Percentiles rank a stretch among this genome's conserved stretches.
Evolutionary conservation across 2,797 vertebrate genomes (phyloP).

Genomic region (Acrocephalus scirpaceus): DNA sequence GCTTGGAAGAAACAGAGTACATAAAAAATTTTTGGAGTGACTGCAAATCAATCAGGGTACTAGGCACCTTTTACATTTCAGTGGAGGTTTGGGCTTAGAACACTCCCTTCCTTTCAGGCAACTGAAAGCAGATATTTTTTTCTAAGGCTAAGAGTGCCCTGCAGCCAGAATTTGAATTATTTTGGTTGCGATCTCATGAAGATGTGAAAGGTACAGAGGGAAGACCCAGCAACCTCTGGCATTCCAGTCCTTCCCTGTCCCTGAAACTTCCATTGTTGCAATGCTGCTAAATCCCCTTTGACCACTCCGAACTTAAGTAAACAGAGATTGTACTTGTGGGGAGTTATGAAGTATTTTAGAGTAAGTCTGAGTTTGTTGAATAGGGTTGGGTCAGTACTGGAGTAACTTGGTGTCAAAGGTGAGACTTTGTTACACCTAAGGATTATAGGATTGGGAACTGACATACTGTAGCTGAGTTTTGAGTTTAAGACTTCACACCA

Average conservation of each 20-base stretch:
- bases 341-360: not conserved
- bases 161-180: not conserved
- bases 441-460: not conserved
- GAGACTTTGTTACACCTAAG: not conserved
- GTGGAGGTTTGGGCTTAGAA: not conserved
- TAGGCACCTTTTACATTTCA: not conserved
- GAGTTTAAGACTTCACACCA: not conserved
- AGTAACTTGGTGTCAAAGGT: not conserved
- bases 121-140: not conserved
- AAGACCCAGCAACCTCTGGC: not conserved
- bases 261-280: not conserved
- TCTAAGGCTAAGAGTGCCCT: not conserved
- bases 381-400: not conserved
- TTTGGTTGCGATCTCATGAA: not conserved
- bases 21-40: not conserved
- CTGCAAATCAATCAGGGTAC: not conserved
- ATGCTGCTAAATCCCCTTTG: not conserved
- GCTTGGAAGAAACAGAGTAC: not conserved
- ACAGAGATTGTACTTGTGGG: not conserved
- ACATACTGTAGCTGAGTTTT: not conserved
- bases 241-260: not conserved
- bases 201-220: not conserved
- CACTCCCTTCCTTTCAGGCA: not conserved
- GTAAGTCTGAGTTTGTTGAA: not conserved
- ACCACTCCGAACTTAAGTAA: not conserved